These are phyloP conservation scores for Nephrotoma guestfalica DNA, from an alignment of 2,888 invertebrate species.

Conservation along the genomic window DNA sequence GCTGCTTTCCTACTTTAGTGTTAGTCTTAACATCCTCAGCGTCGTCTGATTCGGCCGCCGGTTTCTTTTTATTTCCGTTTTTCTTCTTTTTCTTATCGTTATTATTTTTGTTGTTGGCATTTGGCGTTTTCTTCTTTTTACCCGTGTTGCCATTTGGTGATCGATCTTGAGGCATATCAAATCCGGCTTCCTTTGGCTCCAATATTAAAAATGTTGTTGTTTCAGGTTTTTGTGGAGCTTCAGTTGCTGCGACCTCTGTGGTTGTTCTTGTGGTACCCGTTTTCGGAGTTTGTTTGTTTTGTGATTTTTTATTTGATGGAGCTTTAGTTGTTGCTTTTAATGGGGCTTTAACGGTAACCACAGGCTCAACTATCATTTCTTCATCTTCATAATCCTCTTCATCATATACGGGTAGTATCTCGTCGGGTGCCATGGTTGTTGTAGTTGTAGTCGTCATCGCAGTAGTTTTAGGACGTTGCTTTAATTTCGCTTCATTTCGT, in stretches of 20 bases:
- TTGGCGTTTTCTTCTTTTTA: conserved; percentile 16
- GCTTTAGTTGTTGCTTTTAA: not conserved
- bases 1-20: conserved; percentile 6
- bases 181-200: conserved; percentile 18
- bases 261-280: conserved; percentile 14
- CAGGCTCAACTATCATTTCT: not conserved
- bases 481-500: conserved; percentile 21
- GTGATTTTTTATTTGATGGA: not conserved
- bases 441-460: conserved; percentile 17
- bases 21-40: not conserved
- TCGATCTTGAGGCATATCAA: conserved; percentile 17
- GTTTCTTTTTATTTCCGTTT: conserved; percentile 12
- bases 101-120: conserved; percentile 11
- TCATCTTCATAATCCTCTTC: conserved; percentile 10
- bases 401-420: conserved; percentile 13
- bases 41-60: conserved; percentile 21
- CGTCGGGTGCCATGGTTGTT: not conserved
- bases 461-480: conserved; percentile 19
- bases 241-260: conserved; percentile 9
- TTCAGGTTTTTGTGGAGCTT: conserved; percentile 6
- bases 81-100: conserved; percentile 9
- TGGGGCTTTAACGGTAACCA: not conserved
- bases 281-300: conserved; percentile 10
- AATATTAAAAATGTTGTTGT: conserved; percentile 15
- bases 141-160: conserved; percentile 12